phyloP scores from a whole-genome alignment of 2,888 invertebrate species.

The Melanophora roralis region DNA sequence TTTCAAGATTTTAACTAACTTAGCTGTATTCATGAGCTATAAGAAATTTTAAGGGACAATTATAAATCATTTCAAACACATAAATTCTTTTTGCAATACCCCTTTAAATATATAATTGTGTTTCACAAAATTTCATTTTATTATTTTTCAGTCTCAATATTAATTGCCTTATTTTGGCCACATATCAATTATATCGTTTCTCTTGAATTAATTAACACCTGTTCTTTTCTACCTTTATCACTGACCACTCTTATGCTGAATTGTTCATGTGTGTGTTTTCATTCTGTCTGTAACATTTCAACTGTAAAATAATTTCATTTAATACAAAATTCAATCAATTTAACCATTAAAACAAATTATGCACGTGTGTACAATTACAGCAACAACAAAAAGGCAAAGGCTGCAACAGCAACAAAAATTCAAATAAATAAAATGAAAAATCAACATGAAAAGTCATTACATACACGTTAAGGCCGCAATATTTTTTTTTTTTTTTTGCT shows the following conservation, averaged over 20 bases:
- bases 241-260: neutral
- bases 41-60: too few species aligned
- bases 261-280: neutral
- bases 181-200: neutral
- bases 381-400: neutral
- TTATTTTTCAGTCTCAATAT: too few species aligned
- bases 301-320: slow-evolving; percentile 36
- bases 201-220: neutral
- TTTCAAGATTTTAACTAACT: too few species aligned
- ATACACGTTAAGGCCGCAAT: neutral
- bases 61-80: too few species aligned
- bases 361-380: neutral
- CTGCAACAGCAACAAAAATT: slow-evolving; percentile 2
- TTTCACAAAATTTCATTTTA: too few species aligned
- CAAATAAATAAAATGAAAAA: slow-evolving; percentile 50
- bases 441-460: slow-evolving; percentile 30
- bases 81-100: too few species aligned
- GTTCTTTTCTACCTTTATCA: too few species aligned
- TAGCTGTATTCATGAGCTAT: too few species aligned
- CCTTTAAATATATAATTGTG: too few species aligned
- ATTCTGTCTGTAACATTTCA: slow-evolving; percentile 24
- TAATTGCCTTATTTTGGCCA: neutral
- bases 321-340: slow-evolving; percentile 57
- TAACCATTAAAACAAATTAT: slow-evolving; percentile 50
- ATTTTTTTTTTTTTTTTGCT: too few species aligned